phyloP scores from a whole-genome alignment of 1,140 invertebrate genomes.

The Neodiprion pinetum region DNA sequence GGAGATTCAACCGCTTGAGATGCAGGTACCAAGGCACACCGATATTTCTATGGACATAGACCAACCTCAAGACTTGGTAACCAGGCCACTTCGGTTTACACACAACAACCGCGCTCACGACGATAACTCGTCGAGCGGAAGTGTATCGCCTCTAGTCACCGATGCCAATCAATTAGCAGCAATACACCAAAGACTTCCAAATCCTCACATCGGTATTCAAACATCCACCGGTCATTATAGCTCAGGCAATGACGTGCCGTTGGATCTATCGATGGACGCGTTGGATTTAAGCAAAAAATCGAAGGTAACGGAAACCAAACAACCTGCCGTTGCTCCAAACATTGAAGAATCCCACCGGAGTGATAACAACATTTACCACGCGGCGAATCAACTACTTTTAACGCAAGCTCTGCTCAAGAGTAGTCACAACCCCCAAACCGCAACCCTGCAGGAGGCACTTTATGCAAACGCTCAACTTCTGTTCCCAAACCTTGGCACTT shows the following conservation, averaged over 20 bases:
- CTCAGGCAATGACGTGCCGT: slow-evolving; percentile 65
- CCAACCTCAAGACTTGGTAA: slow-evolving; percentile 30
- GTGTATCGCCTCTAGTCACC: slow-evolving; percentile 54
- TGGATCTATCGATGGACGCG: slow-evolving; percentile 83
- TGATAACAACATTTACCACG: slow-evolving; percentile 59
- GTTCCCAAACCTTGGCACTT: slow-evolving; percentile 60
- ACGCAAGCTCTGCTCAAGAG: slow-evolving; percentile 69
- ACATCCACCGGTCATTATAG: slow-evolving; percentile 6
- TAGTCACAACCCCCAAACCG: slow-evolving; percentile 45
- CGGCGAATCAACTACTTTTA: slow-evolving; percentile 59
- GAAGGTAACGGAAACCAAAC: slow-evolving; percentile 50
- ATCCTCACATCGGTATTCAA: slow-evolving; percentile 52
- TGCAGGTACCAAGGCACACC: slow-evolving; percentile 21
- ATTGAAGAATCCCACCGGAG: slow-evolving; percentile 26
- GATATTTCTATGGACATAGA: slow-evolving; percentile 23
- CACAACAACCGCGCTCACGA: slow-evolving; percentile 43
- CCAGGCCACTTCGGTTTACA: slow-evolving; percentile 18
- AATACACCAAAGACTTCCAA: slow-evolving; percentile 55
- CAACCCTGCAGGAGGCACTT: slow-evolving; percentile 57
- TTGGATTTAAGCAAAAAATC: slow-evolving; percentile 87
- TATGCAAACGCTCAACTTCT: slow-evolving; percentile 64
- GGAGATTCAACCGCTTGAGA: slow-evolving; percentile 24
- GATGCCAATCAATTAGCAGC: slow-evolving; percentile 46
- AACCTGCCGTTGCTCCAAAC: slow-evolving; percentile 18
- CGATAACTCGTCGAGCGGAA: slow-evolving; percentile 45